phyloP scores from a whole-genome alignment of 23 tunicate species.

The Clavelina lepadiformis region DNA sequence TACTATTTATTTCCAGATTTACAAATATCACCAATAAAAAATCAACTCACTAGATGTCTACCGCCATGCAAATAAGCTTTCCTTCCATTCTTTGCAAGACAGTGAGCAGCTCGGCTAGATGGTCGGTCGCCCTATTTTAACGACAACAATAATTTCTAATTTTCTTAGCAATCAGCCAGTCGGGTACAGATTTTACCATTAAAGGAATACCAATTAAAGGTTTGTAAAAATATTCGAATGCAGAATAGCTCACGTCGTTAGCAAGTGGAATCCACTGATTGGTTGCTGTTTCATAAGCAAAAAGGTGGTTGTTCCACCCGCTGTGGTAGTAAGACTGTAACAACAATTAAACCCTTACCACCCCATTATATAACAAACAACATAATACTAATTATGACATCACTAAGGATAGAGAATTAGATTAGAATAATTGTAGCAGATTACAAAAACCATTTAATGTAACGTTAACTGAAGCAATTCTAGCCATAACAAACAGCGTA shows the following conservation, averaged over 20 bases:
- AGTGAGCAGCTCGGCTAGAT: constrained; percentile 34
- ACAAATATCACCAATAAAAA: background rate
- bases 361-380: too few relatives aligned
- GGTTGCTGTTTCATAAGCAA: constrained; percentile 16
- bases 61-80: constrained; percentile 45
- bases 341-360: too few relatives aligned
- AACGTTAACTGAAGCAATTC: background rate
- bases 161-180: too few relatives aligned
- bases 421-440: too few relatives aligned
- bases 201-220: too few relatives aligned
- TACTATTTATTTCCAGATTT: background rate
- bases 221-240: too few relatives aligned
- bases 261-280: constrained; percentile 14
- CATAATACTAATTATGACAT: too few relatives aligned
- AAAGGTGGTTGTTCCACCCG: constrained; percentile 38
- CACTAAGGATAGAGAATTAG: too few relatives aligned
- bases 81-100: constrained; percentile 8
- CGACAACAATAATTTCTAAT: too few relatives aligned
- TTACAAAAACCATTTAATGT: too few relatives aligned
- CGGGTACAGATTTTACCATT: too few relatives aligned
- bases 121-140: constrained; percentile 45
- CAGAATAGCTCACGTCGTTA: constrained; percentile 1
- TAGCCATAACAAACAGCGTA: background rate
- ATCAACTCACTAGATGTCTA: constrained; percentile 6
- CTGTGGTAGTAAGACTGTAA: background rate